phyloP scores from a whole-genome alignment of 2,113 vertebrate genomes.

The Syngnathus floridae region DNA sequence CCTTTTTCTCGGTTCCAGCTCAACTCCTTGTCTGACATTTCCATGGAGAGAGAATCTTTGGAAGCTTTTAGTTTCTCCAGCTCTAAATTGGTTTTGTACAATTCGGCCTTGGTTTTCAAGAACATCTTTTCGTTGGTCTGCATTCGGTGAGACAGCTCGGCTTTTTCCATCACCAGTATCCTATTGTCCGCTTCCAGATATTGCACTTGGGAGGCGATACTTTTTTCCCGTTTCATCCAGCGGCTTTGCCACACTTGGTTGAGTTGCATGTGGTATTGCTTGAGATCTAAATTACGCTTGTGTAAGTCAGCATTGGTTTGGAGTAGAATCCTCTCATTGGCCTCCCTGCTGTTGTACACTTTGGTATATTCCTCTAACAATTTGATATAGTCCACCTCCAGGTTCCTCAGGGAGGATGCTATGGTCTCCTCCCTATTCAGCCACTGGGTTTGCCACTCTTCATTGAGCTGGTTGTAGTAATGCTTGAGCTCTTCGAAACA shows the following conservation, averaged over 20 bases:
- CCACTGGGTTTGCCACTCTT: conserved; percentile 11
- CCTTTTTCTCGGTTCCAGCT: background rate
- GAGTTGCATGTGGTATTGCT: conserved; percentile 1
- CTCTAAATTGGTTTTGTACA: conserved; percentile 1
- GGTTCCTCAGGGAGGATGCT: background rate
- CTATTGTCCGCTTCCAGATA: conserved; percentile 1
- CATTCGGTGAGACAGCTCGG: background rate
- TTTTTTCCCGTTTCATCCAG: conserved; percentile 6
- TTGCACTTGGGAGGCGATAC: background rate
- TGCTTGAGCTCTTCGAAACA: conserved; percentile 9
- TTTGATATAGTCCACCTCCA: conserved; percentile 8
- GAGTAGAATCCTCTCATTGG: conserved; percentile 1
- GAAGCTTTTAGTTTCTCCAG: conserved; percentile 1
- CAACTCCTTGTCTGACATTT: background rate
- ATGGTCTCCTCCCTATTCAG: background rate
- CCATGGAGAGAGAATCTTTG: background rate
- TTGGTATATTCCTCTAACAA: conserved; percentile 6
- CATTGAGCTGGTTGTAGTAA: conserved; percentile 7
- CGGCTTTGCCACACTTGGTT: conserved; percentile 5
- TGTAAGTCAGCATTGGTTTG: conserved; percentile 1
- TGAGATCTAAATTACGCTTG: conserved; percentile 1
- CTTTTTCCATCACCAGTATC: conserved; percentile 3
- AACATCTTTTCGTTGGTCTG: background rate
- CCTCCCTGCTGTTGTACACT: conserved; percentile 1
- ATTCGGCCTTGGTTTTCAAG: conserved; percentile 5